phyloP scores from a whole-genome alignment of 2,888 invertebrate genomes.

The Drosophila niveifrons region DNA sequence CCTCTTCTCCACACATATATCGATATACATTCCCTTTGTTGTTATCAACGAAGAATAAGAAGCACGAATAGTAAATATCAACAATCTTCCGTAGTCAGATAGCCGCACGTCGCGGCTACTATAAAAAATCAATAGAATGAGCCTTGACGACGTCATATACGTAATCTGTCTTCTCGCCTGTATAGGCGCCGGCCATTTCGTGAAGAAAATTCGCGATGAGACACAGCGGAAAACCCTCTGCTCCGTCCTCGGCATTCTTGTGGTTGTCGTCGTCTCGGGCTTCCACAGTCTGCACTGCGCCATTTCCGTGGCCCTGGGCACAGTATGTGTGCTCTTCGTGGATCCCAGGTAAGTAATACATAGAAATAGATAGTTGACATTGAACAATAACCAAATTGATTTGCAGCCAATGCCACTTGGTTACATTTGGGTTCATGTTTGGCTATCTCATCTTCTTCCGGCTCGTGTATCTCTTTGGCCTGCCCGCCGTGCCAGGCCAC shows the following conservation, averaged over 20 bases:
- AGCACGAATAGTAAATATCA: constrained; percentile 41
- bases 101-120: constrained; percentile 43
- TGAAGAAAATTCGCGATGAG: constrained; percentile 86
- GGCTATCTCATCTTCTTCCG: constrained; percentile 96
- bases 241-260: constrained; percentile 87
- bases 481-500: constrained; percentile 92
- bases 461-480: constrained; percentile 91
- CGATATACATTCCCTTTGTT: not conserved
- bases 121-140: constrained; percentile 86
- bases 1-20: not conserved
- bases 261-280: constrained; percentile 88
- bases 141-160: constrained; percentile 91
- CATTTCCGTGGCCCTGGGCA: constrained; percentile 87
- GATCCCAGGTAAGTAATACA: constrained; percentile 79
- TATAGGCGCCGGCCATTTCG: constrained; percentile 89
- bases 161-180: constrained; percentile 89
- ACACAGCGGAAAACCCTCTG: constrained; percentile 86
- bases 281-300: constrained; percentile 87
- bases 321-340: constrained; percentile 86
- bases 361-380: not conserved
- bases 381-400: not conserved
- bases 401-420: constrained; percentile 88
- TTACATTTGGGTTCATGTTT: constrained; percentile 93
- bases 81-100: not conserved
- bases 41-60: constrained; percentile 19